Percentiles rank a stretch among this genome's conserved stretches.
phyloP scores from a whole-genome alignment of 1,140 invertebrate species.

The Leptinotarsa lineolata region DNA sequence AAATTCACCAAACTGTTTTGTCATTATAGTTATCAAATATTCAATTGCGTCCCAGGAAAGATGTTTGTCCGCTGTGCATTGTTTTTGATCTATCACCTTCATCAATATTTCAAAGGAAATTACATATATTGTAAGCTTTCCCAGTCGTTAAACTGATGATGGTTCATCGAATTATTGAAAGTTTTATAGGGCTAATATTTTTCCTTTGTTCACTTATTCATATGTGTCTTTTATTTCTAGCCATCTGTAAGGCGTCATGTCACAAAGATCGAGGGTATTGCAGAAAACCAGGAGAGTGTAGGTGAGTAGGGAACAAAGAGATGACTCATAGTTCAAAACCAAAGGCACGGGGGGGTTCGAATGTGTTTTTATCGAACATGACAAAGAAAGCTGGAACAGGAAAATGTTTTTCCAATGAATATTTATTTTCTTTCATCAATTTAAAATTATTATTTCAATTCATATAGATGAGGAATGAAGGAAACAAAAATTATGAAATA shows the following conservation, averaged over 20 bases:
- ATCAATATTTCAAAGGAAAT: background rate
- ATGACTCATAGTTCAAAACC: background rate
- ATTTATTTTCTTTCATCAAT: no score
- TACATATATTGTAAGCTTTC: conserved; percentile 10
- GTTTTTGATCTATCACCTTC: background rate
- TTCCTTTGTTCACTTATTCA: conserved; percentile 2
- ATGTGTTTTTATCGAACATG: no score
- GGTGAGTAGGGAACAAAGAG: conserved; percentile 47
- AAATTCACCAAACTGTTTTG: no score
- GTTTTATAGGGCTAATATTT: no score
- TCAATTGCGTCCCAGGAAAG: no score
- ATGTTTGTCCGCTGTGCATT: background rate
- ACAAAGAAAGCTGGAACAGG: no score
- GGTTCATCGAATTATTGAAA: background rate
- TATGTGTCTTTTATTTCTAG: conserved; percentile 58
- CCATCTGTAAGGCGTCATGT: conserved; percentile 81
- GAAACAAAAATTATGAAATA: no score
- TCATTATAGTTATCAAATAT: no score
- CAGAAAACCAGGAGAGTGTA: conserved; percentile 74
- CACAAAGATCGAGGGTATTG: conserved; percentile 84
- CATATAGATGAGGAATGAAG: no score
- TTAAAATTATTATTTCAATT: no score
- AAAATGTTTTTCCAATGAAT: no score
- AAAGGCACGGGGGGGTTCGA: no score
- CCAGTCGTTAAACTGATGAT: conserved; percentile 1